These are phyloP conservation scores for Bombus impatiens DNA, from an alignment of 1,140 invertebrate genomes.

Conservation along the genomic window DNA sequence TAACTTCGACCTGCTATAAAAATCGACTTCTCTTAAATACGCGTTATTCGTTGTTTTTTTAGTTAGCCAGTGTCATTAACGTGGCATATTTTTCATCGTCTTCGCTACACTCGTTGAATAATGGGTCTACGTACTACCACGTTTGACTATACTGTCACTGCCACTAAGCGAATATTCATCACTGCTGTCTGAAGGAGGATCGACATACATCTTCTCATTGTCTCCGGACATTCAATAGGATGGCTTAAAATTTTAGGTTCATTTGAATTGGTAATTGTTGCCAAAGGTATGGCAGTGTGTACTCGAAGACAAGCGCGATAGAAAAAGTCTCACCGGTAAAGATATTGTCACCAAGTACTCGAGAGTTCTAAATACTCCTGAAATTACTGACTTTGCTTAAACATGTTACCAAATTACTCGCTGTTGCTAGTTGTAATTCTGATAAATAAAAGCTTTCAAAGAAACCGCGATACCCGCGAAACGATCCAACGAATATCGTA, in stretches of 20 bases:
- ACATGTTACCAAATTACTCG: too few relatives aligned
- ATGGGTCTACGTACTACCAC: not conserved
- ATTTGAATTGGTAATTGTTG: constrained; percentile 1
- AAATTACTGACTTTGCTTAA: too few relatives aligned
- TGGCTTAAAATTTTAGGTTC: constrained; percentile 5
- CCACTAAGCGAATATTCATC: constrained; percentile 1
- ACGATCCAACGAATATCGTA: too few relatives aligned
- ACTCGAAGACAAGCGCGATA: not conserved
- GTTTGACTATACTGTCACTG: not conserved
- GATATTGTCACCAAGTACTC: not conserved
- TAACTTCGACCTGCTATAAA: too few relatives aligned
- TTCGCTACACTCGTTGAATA: not conserved
- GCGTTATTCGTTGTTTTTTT: not conserved
- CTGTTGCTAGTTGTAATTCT: too few relatives aligned
- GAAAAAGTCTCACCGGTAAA: not conserved
- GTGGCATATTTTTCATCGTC: too few relatives aligned
- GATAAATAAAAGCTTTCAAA: too few relatives aligned
- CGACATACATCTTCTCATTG: constrained; percentile 9
- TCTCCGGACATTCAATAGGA: not conserved
- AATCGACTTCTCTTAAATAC: too few relatives aligned
- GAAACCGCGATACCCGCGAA: too few relatives aligned
- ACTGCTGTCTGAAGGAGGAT: not conserved
- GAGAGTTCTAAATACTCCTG: not conserved
- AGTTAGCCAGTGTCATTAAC: not conserved
- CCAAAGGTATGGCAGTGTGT: not conserved